These are phyloP conservation scores for Xanthorhoe spadicearia DNA, from an alignment of 2,888 invertebrate species.

Conservation along the genomic window DNA sequence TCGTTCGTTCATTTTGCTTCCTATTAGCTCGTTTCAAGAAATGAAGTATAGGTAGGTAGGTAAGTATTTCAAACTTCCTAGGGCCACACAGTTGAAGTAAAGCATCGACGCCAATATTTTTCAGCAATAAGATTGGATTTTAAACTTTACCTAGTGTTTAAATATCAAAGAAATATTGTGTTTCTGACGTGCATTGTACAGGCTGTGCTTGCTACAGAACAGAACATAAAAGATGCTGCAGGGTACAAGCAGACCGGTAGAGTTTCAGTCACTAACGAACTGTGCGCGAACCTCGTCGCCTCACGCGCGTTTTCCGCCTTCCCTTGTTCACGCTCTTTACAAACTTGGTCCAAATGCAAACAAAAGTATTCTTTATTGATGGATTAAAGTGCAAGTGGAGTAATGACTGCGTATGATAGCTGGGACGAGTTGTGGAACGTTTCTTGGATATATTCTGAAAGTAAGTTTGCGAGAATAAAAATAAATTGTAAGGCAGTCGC, in stretches of 20 bases:
- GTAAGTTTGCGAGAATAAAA: slow-evolving; percentile 24
- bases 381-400: slow-evolving; percentile 25
- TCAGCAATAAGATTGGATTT: no score
- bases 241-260: not conserved
- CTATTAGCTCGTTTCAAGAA: no score
- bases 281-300: slow-evolving; percentile 18
- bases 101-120: no score
- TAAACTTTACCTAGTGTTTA: no score
- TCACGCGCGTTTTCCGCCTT: slow-evolving; percentile 5
- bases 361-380: slow-evolving; percentile 19
- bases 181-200: not conserved
- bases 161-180: no score
- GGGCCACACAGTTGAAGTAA: no score
- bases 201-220: not conserved
- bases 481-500: not conserved
- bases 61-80: no score
- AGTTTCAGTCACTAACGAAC: slow-evolving; percentile 25
- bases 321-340: not conserved
- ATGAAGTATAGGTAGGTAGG: no score
- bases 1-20: no score
- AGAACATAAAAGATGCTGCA: not conserved
- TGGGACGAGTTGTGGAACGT: slow-evolving; percentile 46
- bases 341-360: slow-evolving; percentile 13
- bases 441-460: slow-evolving; percentile 41
- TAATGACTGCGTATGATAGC: slow-evolving; percentile 37